phyloP scores from a whole-genome alignment of 1,140 invertebrate genomes.

The Brachionus manjavacas region DNA sequence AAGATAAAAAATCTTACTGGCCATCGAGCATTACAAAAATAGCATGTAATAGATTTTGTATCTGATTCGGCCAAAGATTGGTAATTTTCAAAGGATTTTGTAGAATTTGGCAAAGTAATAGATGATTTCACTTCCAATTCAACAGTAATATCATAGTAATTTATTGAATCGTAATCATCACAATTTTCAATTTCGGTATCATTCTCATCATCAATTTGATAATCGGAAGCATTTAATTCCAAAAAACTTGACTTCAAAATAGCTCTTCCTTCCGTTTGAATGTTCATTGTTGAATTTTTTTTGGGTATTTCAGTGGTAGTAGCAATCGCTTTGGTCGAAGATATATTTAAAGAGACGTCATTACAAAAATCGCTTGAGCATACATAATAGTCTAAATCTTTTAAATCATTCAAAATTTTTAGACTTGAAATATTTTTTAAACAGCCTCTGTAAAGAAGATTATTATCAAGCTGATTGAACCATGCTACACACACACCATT shows the following conservation, averaged over 20 bases:
- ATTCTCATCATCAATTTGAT: background rate
- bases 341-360: background rate
- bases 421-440: background rate
- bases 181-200: background rate
- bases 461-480: background rate
- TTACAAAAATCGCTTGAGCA: background rate
- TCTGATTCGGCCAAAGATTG: background rate
- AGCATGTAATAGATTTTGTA: background rate
- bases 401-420: background rate
- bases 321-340: background rate
- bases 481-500: background rate
- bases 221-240: background rate
- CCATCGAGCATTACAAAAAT: slow-evolving; percentile 22
- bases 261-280: background rate
- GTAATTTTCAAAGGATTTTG: background rate
- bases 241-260: background rate
- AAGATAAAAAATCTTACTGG: background rate
- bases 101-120: background rate
- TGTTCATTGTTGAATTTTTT: background rate
- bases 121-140: background rate
- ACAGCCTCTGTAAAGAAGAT: slow-evolving; percentile 1
- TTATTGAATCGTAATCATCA: background rate
- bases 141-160: background rate
- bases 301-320: background rate
- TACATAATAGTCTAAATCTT: background rate